Percentiles rank a stretch among this genome's conserved stretches.
These are phyloP conservation scores for Benthosema pterotum DNA, from an alignment of 2,797 vertebrate genomes.

Conservation along the genomic window DNA sequence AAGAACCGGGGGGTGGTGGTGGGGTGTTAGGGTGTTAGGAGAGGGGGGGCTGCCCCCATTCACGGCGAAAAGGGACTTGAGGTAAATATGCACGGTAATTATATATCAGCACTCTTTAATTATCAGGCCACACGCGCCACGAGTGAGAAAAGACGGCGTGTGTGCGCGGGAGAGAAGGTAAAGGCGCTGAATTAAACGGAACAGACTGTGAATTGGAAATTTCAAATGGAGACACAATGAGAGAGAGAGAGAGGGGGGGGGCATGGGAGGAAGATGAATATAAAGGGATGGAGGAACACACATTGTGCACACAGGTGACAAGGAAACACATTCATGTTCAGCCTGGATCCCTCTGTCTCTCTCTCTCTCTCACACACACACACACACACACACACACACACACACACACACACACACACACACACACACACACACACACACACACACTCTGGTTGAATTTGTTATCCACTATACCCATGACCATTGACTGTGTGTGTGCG, in stretches of 20 bases:
- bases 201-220: constrained; percentile 60
- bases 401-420: no score
- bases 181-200: constrained; percentile 48
- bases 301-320: not conserved
- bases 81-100: constrained; percentile 97
- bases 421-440: no score
- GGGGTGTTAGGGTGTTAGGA: no score
- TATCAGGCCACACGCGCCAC: constrained; percentile 75
- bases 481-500: not conserved
- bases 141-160: constrained; percentile 35
- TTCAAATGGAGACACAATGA: constrained; percentile 65
- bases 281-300: constrained; percentile 9
- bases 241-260: constrained; percentile 32
- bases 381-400: no score
- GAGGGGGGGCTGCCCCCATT: constrained; percentile 54
- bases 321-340: not conserved
- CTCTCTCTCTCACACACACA: no score
- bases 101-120: constrained; percentile 97
- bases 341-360: no score
- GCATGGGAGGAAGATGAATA: constrained; percentile 28
- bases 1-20: constrained; percentile 66
- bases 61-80: constrained; percentile 64
- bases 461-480: no score
- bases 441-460: not conserved
- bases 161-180: constrained; percentile 46